Percentiles rank a stretch among this genome's conserved stretches.
Evolutionary conservation across 2,113 vertebrate genomes (phyloP).

Genomic region (Protobothrops flavoviridis): DNA sequence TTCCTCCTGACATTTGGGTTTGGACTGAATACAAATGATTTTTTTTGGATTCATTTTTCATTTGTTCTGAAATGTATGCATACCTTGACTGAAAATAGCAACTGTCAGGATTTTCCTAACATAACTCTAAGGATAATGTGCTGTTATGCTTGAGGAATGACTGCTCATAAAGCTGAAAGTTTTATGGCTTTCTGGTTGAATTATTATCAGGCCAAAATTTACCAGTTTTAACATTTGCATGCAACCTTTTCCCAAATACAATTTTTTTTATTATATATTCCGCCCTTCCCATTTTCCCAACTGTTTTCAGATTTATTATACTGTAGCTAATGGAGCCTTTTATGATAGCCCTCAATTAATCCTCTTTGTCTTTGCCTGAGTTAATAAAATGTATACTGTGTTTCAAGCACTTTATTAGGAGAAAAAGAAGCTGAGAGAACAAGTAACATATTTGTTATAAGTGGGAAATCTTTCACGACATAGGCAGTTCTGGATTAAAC

Average conservation of each 20-base stretch:
- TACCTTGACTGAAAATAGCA: not conserved
- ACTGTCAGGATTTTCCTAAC: not conserved
- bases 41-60: not conserved
- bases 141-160: not conserved
- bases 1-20: not conserved
- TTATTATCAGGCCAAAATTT: not conserved
- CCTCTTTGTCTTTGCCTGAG: not conserved
- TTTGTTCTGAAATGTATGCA: not conserved
- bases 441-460: not conserved
- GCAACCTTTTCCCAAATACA: not conserved
- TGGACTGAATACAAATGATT: not conserved
- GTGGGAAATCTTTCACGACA: not conserved
- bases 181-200: not conserved
- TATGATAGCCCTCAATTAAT: not conserved
- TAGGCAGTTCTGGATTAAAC: not conserved
- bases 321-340: not conserved
- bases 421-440: not conserved
- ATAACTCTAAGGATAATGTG: not conserved
- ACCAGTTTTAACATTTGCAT: not conserved
- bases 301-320: not conserved
- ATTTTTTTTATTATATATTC: not conserved
- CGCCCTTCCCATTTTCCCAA: not conserved
- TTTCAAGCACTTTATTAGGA: not conserved
- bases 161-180: not conserved
- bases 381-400: not conserved